Conservation (phyloP, 2,888 invertebrate genomes). For the Latheticus oryzae region DNA sequence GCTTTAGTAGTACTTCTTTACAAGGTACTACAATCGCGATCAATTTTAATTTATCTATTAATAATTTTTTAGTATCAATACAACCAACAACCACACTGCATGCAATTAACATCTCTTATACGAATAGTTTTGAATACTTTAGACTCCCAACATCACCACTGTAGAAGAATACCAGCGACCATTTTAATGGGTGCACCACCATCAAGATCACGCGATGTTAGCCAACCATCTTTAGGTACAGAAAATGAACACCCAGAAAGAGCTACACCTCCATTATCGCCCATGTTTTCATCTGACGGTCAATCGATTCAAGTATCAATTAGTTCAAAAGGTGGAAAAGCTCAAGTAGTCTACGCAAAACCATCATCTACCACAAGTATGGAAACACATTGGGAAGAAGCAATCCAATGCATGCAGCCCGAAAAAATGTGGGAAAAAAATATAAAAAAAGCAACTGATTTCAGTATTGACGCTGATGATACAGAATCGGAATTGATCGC, state of each 20-base stretch:
- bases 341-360: slow-evolving; percentile 63
- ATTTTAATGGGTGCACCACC: slow-evolving; percentile 81
- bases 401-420: slow-evolving; percentile 63
- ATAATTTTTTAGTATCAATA: slow-evolving; percentile 76
- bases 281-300: slow-evolving; percentile 72
- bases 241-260: slow-evolving; percentile 72
- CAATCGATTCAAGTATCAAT: slow-evolving; percentile 66
- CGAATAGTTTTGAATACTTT: slow-evolving; percentile 92
- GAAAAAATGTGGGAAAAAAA: slow-evolving; percentile 57
- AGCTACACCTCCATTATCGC: slow-evolving; percentile 72
- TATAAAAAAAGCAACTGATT: slow-evolving; percentile 51
- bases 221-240: slow-evolving; percentile 80
- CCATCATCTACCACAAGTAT: slow-evolving; percentile 66
- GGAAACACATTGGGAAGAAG: slow-evolving; percentile 80
- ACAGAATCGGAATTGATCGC: slow-evolving; percentile 90
- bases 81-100: slow-evolving; percentile 76
- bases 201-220: slow-evolving; percentile 77
- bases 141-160: slow-evolving; percentile 91
- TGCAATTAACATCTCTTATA: slow-evolving; percentile 82
- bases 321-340: slow-evolving; percentile 62
- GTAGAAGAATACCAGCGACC: slow-evolving; percentile 84
- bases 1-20: slow-evolving; percentile 93
- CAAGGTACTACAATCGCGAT: slow-evolving; percentile 74
- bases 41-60: slow-evolving; percentile 1
- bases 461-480: slow-evolving; percentile 79